Conservation (phyloP, 2,797 vertebrate species). For the Channallabes apus region DNA sequence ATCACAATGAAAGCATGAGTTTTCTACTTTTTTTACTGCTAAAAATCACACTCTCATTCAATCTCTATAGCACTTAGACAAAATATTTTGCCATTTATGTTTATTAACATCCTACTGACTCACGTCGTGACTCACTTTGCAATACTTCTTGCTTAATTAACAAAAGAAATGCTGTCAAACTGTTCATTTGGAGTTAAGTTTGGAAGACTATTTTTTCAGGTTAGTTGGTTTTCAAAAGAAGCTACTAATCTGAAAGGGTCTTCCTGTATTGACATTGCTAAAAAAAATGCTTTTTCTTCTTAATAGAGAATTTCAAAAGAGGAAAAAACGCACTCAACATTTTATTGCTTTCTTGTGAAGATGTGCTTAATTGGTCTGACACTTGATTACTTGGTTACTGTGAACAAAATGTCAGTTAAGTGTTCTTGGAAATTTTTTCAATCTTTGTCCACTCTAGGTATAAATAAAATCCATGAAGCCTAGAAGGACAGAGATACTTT, state of each 20-base stretch:
- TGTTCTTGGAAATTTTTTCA: background rate
- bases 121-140: too few species aligned
- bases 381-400: background rate
- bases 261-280: background rate
- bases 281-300: background rate
- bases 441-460: background rate
- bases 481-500: background rate
- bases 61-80: too few species aligned
- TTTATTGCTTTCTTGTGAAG: background rate
- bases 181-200: too few species aligned
- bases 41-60: too few species aligned
- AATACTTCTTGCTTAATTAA: too few species aligned
- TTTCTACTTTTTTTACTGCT: too few species aligned
- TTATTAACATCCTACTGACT: too few species aligned
- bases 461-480: background rate
- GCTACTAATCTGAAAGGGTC: background rate
- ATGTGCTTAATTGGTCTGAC: background rate
- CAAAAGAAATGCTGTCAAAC: too few species aligned
- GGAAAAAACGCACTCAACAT: background rate
- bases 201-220: background rate
- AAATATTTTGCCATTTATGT: too few species aligned
- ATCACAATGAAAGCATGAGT: too few species aligned
- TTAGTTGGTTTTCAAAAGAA: slow-evolving; percentile 24
- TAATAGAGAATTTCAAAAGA: background rate
- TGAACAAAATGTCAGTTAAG: background rate